Evolutionary conservation across 2,113 vertebrate genomes (phyloP).

Genomic region (Malurus cyaneus): DNA sequence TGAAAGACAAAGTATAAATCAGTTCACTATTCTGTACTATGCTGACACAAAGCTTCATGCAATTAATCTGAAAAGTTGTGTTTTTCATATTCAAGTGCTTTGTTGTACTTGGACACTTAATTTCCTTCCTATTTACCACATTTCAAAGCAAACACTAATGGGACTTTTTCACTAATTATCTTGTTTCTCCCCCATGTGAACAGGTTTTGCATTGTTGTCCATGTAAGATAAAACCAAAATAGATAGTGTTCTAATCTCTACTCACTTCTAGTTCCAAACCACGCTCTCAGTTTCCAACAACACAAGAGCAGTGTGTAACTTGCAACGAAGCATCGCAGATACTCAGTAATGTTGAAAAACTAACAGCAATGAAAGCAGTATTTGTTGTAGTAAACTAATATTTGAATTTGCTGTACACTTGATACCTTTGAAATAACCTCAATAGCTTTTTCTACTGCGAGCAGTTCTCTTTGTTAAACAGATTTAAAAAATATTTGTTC

Average conservation of each 20-base stretch:
- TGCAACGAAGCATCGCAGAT: not conserved
- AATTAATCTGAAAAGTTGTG: not conserved
- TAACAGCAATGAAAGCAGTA: not conserved
- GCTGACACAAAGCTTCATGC: constrained; percentile 30
- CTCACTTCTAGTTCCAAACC: not conserved
- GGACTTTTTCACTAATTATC: not conserved
- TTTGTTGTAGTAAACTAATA: not conserved
- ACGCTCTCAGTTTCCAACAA: not conserved
- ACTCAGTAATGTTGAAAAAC: not conserved
- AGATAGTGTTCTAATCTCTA: not conserved
- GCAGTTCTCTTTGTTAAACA: not conserved
- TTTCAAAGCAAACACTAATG: not conserved
- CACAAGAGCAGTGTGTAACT: not conserved
- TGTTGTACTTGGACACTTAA: not conserved
- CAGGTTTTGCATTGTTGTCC: not conserved
- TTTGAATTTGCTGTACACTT: not conserved
- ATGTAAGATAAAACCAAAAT: not conserved
- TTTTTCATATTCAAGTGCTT: not conserved
- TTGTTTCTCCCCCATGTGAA: not conserved
- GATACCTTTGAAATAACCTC: not conserved
- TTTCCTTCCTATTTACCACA: not conserved
- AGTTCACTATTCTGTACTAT: constrained; percentile 67
- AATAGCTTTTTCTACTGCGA: not conserved
- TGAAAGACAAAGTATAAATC: constrained; percentile 85
- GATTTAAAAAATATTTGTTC: not conserved